Evolutionary conservation across 2,888 invertebrate genomes (phyloP), one percentile per base, ranked within the genome.

Genomic region (Dryobotodes eremita): DNA sequence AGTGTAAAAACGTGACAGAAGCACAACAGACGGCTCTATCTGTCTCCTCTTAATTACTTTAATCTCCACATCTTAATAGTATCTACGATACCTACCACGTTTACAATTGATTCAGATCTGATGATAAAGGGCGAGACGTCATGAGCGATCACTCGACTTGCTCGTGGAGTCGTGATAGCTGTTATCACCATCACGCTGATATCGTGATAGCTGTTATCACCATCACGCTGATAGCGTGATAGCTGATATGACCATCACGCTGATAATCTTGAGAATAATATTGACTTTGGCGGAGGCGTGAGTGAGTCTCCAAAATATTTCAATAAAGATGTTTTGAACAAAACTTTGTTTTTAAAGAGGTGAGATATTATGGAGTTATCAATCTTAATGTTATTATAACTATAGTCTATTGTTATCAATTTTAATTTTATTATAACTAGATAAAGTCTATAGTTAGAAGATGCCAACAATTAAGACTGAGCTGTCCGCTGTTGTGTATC

Each of bases 311-410:
- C 20, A 17, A 55, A 62, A 64, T 42, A 59, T 36, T 65, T 62
- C 26, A 72, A 64, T 20, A 68, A 83, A 79, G 71, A 83, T 62
- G 62, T 68, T 69, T 71, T 77, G 15, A 20, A 82, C 23, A 57
- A 72, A 71, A 57, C 48, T 62, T 48, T 53, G 36, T 26, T 55
- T 68, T 26, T 8, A 55, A n/a, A 1, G 59, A 31, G 31, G 42
- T 53, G 57, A 55, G 6, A n/a, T 31, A n/a, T 53, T 71, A 75
- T 42, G 13, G n/a, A 23, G 57, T 11, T 50, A 26, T 26, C 59
- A 46, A n/a, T 72, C 26, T 31, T 26, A 26, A 59, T 59, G 36
- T 36, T 26, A 71, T 36, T 15, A n/a, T 59, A 5, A 4, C 36
- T 48, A 31, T n/a, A n/a, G n/a, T n/a, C n/a, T n/a, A n/a, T n/a